A percentile compares a stretch with the other conserved stretches of the same genome.
phyloP scores from a whole-genome alignment of 2,888 invertebrate genomes.

The Drosophila limbata region DNA sequence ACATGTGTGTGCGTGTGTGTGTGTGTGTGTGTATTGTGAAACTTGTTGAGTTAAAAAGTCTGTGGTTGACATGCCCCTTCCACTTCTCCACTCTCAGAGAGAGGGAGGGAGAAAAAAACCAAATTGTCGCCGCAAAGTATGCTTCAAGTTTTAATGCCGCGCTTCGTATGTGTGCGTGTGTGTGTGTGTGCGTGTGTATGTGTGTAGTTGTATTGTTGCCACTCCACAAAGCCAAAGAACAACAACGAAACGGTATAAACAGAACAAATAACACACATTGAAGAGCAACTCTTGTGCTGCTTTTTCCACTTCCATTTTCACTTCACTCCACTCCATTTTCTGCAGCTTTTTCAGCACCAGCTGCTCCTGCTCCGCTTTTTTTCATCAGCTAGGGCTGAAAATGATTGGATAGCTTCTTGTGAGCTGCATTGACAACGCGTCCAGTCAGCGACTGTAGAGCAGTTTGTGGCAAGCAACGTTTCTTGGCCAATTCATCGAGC shows the following conservation, averaged over 20 bases:
- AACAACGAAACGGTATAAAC: conserved; percentile 9
- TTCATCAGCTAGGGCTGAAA: conserved; percentile 6
- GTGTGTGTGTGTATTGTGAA: conserved; percentile 21
- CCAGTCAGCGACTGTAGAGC: conserved; percentile 52
- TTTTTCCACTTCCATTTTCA: background rate
- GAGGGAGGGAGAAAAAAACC: conserved; percentile 11
- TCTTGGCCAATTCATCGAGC: conserved; percentile 57
- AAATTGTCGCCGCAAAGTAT: conserved; percentile 53
- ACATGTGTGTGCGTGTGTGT: conserved; percentile 16
- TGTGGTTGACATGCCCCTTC: conserved; percentile 44
- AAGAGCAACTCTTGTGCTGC: conserved; percentile 3
- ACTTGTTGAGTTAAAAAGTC: conserved; percentile 59
- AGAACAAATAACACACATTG: conserved; percentile 21
- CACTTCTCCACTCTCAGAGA: background rate
- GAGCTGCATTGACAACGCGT: conserved; percentile 40
- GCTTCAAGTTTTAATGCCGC: conserved; percentile 58
- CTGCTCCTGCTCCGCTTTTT: background rate
- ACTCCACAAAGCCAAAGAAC: conserved; percentile 29
- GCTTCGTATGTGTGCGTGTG: conserved; percentile 5
- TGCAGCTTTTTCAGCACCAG: too few relatives aligned
- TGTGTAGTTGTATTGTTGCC: conserved; percentile 28
- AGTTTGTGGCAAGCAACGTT: conserved; percentile 51
- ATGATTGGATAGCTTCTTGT: conserved; percentile 38
- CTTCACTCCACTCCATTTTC: background rate
- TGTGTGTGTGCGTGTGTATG: background rate